phyloP scores from a whole-genome alignment of 1,140 invertebrate genomes.

The Habropoda laboriosa region DNA sequence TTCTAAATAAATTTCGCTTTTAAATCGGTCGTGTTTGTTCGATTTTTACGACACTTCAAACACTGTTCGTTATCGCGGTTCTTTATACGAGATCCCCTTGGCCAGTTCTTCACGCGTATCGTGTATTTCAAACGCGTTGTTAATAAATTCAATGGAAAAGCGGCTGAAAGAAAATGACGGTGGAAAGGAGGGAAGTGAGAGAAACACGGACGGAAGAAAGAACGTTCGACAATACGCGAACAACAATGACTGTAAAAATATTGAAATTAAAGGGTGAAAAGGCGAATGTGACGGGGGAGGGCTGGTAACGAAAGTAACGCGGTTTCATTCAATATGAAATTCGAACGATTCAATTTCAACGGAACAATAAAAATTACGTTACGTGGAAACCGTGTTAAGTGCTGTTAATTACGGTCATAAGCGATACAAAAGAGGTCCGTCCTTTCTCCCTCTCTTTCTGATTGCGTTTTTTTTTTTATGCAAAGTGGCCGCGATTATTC shows the following conservation, averaged over 20 bases:
- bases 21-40: not conserved
- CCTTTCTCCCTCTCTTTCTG: not conserved
- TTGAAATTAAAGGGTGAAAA: slow-evolving; percentile 1
- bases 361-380: slow-evolving; percentile 10
- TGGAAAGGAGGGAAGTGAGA: not conserved
- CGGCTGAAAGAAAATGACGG: too few relatives aligned
- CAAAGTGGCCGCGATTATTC: slow-evolving; percentile 17
- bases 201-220: not conserved
- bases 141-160: too few relatives aligned
- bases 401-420: slow-evolving; percentile 19
- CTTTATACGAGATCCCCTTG: not conserved
- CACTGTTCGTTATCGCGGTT: not conserved
- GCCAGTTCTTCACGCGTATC: too few relatives aligned
- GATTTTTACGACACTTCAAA: not conserved
- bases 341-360: not conserved
- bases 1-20: not conserved
- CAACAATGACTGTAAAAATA: slow-evolving; percentile 7
- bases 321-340: slow-evolving; percentile 1
- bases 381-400: not conserved
- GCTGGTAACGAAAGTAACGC: not conserved
- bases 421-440: not conserved
- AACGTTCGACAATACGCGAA: not conserved
- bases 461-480: not conserved
- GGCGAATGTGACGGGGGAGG: not conserved
- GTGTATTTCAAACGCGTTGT: not conserved